Evolutionary conservation across 2,888 invertebrate genomes (phyloP).

Genomic region (Nomada ferruginata): DNA sequence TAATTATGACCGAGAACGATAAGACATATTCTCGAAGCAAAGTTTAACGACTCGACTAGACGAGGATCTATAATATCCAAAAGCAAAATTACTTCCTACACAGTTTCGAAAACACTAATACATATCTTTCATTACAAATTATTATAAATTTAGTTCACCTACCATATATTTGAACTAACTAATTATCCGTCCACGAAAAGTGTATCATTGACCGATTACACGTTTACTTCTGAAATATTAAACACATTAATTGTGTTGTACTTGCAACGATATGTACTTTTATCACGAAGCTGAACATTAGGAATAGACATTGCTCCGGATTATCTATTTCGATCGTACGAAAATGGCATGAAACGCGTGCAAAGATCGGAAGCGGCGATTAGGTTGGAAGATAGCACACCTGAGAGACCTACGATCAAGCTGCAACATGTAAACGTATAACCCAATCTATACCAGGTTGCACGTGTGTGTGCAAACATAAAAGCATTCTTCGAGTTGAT

Average conservation of each 20-base stretch:
- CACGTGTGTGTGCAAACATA: constrained; percentile 24
- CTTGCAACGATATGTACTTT: neutral
- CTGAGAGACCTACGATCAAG: constrained; percentile 7
- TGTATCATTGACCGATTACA: constrained; percentile 13
- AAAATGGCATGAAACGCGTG: constrained; percentile 58
- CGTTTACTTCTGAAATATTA: neutral
- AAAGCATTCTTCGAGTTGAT: constrained; percentile 42
- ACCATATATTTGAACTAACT: neutral
- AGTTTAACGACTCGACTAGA: constrained; percentile 49
- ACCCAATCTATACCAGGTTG: constrained; percentile 23
- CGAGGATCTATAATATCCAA: neutral
- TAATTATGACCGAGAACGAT: constrained; percentile 58
- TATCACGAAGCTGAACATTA: neutral
- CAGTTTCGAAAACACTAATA: neutral
- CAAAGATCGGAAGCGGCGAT: constrained; percentile 58
- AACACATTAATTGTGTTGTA: neutral
- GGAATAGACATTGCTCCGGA: constrained; percentile 38
- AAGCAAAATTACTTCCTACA: constrained; percentile 8
- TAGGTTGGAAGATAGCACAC: constrained; percentile 48
- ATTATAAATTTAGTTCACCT: neutral
- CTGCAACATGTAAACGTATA: constrained; percentile 4
- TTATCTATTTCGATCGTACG: constrained; percentile 39
- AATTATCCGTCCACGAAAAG: neutral
- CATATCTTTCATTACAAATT: neutral
- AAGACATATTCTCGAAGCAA: constrained; percentile 19